A percentile compares a stretch with the other conserved stretches of the same genome.
These are phyloP conservation scores for Festucalex cinctus DNA, from an alignment of 2,113 vertebrate genomes.

Conservation along the genomic window DNA sequence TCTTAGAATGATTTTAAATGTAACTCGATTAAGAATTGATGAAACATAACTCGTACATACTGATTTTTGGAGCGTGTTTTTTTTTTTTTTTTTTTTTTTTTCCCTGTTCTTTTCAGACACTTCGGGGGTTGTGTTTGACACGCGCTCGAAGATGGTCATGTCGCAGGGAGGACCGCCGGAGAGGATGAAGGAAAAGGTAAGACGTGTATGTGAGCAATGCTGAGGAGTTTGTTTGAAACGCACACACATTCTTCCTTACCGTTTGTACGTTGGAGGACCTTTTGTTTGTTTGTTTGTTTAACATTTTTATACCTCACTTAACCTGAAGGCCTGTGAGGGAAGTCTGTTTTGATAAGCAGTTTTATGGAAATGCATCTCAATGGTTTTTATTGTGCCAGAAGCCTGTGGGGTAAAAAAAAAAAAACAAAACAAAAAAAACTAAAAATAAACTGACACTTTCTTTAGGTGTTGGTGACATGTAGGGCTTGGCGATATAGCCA, in stretches of 20 bases:
- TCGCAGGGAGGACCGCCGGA: constrained; percentile 91
- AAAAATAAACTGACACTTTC: background rate
- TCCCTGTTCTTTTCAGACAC: constrained; percentile 72
- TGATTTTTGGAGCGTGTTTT: background rate
- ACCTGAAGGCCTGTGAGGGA: background rate
- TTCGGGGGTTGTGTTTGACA: constrained; percentile 91
- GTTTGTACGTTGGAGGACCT: background rate
- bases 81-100: constrained; percentile 3
- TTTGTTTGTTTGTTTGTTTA: background rate
- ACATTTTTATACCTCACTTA: background rate
- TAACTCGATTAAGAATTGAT: background rate
- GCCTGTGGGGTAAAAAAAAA: background rate
- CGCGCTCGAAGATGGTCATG: constrained; percentile 91
- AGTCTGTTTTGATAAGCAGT: background rate
- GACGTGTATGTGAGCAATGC: background rate
- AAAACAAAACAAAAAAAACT: too few species aligned
- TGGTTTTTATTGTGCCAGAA: background rate
- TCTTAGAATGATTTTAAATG: background rate
- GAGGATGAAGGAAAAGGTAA: constrained; percentile 96
- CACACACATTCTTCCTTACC: background rate
- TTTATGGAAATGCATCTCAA: background rate
- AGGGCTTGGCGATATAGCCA: too few species aligned
- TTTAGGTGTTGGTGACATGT: background rate
- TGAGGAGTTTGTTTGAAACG: background rate
- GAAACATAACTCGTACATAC: background rate